Evolutionary conservation across 2,113 vertebrate genomes (phyloP).

Genomic region (Gobiocypris rarus): DNA sequence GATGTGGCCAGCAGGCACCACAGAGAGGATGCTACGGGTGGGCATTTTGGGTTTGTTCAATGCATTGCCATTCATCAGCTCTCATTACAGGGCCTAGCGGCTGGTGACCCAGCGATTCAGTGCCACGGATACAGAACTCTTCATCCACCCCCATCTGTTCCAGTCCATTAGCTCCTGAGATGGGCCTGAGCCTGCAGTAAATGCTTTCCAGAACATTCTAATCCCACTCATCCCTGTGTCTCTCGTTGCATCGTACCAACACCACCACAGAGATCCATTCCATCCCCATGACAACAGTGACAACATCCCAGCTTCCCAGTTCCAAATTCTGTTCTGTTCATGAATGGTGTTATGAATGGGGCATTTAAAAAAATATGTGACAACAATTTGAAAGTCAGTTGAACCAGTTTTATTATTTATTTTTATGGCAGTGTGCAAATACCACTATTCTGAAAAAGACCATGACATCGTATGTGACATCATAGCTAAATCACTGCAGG

Average conservation of each 20-base stretch:
- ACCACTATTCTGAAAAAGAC: neutral
- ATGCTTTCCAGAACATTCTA: slow-evolving; percentile 56
- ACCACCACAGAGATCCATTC: slow-evolving; percentile 8
- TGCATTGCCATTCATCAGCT: slow-evolving; percentile 56
- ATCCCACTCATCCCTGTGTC: slow-evolving; percentile 39
- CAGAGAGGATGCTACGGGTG: slow-evolving; percentile 9
- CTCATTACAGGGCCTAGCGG: slow-evolving; percentile 53
- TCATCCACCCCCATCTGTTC: slow-evolving; percentile 60
- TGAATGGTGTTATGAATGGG: neutral
- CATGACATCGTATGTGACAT: neutral
- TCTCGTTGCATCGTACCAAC: slow-evolving; percentile 8
- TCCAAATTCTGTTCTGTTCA: slow-evolving; percentile 6
- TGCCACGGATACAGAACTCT: slow-evolving; percentile 50
- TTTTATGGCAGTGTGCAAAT: neutral
- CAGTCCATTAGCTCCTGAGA: slow-evolving; percentile 57
- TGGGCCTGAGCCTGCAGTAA: slow-evolving; percentile 48
- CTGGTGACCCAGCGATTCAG: slow-evolving; percentile 54
- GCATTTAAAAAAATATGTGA: neutral
- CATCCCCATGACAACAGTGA: slow-evolving; percentile 46
- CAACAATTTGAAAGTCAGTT: slow-evolving; percentile 1
- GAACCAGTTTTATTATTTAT: neutral
- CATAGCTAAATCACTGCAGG: neutral
- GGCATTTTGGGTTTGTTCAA: slow-evolving; percentile 34
- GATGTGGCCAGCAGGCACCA: neutral
- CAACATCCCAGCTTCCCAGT: slow-evolving; percentile 39